phyloP scores from a whole-genome alignment of 2,888 invertebrate genomes.

The Plebejus anna region DNA sequence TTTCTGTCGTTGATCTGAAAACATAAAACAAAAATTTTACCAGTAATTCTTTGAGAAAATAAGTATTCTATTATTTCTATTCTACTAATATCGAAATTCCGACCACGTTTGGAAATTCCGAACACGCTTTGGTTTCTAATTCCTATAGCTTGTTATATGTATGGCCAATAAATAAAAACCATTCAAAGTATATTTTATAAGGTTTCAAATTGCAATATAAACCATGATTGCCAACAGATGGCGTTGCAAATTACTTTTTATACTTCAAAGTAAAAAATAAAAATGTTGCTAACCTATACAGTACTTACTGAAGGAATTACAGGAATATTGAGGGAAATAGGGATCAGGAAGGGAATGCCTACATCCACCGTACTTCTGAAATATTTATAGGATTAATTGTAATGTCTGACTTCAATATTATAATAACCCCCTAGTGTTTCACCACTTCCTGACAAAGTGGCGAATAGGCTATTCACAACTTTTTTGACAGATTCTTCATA shows the following conservation, averaged over 20 bases:
- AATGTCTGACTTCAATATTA: too few species aligned
- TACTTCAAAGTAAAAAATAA: background rate
- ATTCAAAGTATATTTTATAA: too few species aligned
- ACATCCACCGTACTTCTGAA: constrained; percentile 72
- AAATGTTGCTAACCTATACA: constrained; percentile 3
- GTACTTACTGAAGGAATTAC: constrained; percentile 43
- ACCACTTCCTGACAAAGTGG: too few species aligned
- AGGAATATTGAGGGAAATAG: constrained; percentile 48
- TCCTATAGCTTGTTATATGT: too few species aligned
- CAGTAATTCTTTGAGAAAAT: background rate
- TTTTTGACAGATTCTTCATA: too few species aligned
- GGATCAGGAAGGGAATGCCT: constrained; percentile 46
- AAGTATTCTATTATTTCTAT: background rate
- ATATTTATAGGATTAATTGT: background rate
- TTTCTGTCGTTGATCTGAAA: constrained; percentile 96
- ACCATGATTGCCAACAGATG: background rate
- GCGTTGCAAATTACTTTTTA: background rate
- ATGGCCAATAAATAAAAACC: too few species aligned
- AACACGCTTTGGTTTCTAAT: too few species aligned
- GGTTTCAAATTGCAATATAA: too few species aligned
- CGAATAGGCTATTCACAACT: too few species aligned
- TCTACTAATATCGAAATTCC: background rate
- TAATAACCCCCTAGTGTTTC: too few species aligned
- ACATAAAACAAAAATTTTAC: constrained; percentile 41
- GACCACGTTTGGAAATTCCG: too few species aligned